A percentile compares a stretch with the other conserved stretches of the same genome.
These are phyloP conservation scores for Vanessa cardui DNA, from an alignment of 2,888 invertebrate species.

Conservation along the genomic window DNA sequence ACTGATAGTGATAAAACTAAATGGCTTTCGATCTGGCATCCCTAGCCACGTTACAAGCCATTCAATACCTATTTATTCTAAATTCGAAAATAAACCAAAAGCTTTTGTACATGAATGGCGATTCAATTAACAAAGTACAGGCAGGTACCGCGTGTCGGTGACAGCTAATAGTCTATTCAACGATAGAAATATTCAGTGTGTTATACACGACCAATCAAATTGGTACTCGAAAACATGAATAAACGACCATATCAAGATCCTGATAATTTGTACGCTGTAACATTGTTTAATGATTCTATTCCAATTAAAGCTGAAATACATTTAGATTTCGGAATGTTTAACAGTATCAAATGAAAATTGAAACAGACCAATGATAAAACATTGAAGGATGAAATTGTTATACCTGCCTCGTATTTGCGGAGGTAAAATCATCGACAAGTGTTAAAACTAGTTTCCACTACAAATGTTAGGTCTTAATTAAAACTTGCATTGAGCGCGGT, in stretches of 20 bases:
- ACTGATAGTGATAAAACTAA: background rate
- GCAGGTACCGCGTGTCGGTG: slow-evolving; percentile 53
- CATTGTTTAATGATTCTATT: slow-evolving; percentile 26
- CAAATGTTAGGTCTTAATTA: slow-evolving; percentile 14
- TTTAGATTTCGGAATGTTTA: slow-evolving; percentile 4
- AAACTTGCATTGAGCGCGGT: slow-evolving; percentile 6
- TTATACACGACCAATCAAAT: slow-evolving; percentile 39
- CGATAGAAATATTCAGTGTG: slow-evolving; percentile 46
- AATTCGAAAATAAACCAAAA: slow-evolving; percentile 53
- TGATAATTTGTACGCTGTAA: slow-evolving; percentile 22
- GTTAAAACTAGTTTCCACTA: slow-evolving; percentile 8
- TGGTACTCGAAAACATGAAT: slow-evolving; percentile 27
- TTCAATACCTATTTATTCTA: slow-evolving; percentile 27
- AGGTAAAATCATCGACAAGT: slow-evolving; percentile 1
- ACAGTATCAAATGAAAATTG: slow-evolving; percentile 4
- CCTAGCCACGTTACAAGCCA: background rate
- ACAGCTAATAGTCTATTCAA: slow-evolving; percentile 51
- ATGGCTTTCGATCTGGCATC: background rate
- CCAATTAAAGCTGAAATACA: slow-evolving; percentile 26
- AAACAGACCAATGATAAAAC: background rate
- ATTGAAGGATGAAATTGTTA: background rate
- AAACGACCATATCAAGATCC: slow-evolving; percentile 12
- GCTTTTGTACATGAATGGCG: slow-evolving; percentile 55
- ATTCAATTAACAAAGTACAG: slow-evolving; percentile 67
- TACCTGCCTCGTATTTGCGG: too few species aligned